Percentiles rank a stretch among this genome's conserved stretches.
These are phyloP conservation scores for Ictalurus furcatus DNA, from an alignment of 2,113 vertebrate genomes.

Conservation along the genomic window DNA sequence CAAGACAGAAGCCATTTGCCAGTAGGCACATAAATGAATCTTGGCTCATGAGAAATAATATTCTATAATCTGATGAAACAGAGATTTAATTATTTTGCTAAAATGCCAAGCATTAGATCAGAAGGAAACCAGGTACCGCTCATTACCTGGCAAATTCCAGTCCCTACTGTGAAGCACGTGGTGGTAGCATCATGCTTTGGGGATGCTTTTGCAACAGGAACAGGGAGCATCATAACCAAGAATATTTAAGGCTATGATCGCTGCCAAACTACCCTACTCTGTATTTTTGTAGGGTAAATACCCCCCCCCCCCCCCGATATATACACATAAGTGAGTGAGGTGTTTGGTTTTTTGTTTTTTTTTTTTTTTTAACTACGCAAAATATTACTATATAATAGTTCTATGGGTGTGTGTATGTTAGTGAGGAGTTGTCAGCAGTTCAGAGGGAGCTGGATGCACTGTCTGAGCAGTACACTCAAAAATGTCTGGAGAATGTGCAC, in stretches of 20 bases:
- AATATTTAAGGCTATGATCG: neutral
- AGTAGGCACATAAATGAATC: too few relatives aligned
- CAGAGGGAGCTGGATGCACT: constrained; percentile 69
- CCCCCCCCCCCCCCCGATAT: too few relatives aligned
- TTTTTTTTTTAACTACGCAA: too few relatives aligned
- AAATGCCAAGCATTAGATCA: neutral
- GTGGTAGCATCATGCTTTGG: neutral
- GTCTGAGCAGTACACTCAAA: constrained; percentile 71
- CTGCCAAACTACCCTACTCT: neutral
- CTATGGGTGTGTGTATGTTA: constrained; percentile 34
- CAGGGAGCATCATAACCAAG: neutral
- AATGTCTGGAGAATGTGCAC: constrained; percentile 71
- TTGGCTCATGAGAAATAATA: too few relatives aligned
- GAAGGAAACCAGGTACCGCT: neutral
- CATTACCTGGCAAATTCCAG: neutral
- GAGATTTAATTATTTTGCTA: neutral
- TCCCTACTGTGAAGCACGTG: neutral
- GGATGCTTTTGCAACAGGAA: neutral
- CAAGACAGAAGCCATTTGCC: too few relatives aligned
- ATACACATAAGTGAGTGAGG: too few relatives aligned
- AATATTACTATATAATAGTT: neutral
- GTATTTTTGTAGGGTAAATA: too few relatives aligned
- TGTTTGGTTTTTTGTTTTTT: too few relatives aligned
- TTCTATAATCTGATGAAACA: neutral
- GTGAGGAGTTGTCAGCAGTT: constrained; percentile 71